Base-by-base conservation (phyloP, 2,888 invertebrate species). In the Sturmia bella region DNA sequence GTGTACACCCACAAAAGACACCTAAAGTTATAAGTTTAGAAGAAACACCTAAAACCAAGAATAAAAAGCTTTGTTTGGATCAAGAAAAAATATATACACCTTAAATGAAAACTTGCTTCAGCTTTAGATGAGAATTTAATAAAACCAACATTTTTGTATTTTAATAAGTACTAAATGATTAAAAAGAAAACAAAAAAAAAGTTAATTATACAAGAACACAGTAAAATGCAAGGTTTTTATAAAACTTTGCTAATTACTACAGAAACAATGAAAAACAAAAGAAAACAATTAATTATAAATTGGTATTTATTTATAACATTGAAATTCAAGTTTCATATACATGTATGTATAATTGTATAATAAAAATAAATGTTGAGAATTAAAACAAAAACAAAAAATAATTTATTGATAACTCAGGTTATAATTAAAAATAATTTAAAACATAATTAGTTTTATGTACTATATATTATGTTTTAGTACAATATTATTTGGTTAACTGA, bases 61-160 rank as follows among this genome's bases (percentile, higher is more conserved):
- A 57, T 43, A 75, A 19, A 80, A 84, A 85, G 84, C 86, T 81
- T 77, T 73, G 68, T 76, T 80, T 80, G 73, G 64, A 79, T 54
- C 45, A 52, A 83, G 74, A 68, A 83, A 83, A 74, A 70, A 48
- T 81, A 73, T 84, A 73, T 84, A 81, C 80, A 84, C 66, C 72
- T 54, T 52, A 69, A 72, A 81, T 41, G 64, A 64, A 69, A 59
- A 70, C 50, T 54, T 76, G 82, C 80, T 83, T 83, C 83, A 83
- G 80, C 84, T 79, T 84, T 82, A 83, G 69, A 70, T 79, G 83
- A 83, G 77, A 80, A 85, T 85, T 83, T 80, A 83, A 84, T 61
- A 84, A 84, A 83, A 74, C 27, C 56, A 32, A 41, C 6, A 54
- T 15, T 77, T 75, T 80, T 80, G 72, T 76, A 79, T 84, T 82